Evolutionary conservation across 2,888 invertebrate genomes (phyloP).

Genomic region (Pachydiplax longipennis): DNA sequence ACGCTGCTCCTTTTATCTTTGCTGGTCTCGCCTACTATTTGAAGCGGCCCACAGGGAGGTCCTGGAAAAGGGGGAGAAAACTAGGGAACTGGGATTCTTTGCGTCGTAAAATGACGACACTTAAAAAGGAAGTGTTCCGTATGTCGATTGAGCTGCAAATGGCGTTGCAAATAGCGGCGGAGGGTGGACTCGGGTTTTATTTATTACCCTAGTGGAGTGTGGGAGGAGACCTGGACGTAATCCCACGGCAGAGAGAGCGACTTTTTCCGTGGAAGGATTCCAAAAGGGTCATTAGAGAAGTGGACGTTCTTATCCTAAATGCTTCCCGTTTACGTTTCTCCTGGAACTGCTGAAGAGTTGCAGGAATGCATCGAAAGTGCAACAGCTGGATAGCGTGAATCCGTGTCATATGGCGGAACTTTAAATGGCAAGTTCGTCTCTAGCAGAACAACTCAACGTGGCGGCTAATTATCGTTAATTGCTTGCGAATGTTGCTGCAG

Average conservation of each 20-base stretch:
- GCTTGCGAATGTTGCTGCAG: too few species aligned
- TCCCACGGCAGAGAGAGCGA: background rate
- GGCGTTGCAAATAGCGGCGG: background rate
- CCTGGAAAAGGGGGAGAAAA: background rate
- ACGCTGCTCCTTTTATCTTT: too few species aligned
- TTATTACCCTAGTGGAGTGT: background rate
- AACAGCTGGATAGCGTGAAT: too few species aligned
- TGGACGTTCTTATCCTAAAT: background rate
- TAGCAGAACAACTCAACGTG: too few species aligned
- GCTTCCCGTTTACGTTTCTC: background rate
- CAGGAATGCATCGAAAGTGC: too few species aligned
- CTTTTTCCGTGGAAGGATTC: background rate
- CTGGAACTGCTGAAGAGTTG: background rate
- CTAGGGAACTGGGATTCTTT: background rate
- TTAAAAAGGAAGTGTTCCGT: background rate
- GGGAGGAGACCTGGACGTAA: background rate
- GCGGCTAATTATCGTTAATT: too few species aligned
- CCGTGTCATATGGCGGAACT: too few species aligned
- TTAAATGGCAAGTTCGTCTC: too few species aligned
- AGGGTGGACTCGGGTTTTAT: background rate
- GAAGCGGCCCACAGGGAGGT: background rate
- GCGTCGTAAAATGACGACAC: background rate
- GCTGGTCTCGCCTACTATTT: too few species aligned
- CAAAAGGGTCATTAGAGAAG: background rate
- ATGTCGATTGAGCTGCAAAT: background rate